A percentile compares a stretch with the other conserved stretches of the same genome.
These are phyloP conservation scores for Cheilosia urbana DNA, from an alignment of 2,888 invertebrate species.

Conservation along the genomic window DNA sequence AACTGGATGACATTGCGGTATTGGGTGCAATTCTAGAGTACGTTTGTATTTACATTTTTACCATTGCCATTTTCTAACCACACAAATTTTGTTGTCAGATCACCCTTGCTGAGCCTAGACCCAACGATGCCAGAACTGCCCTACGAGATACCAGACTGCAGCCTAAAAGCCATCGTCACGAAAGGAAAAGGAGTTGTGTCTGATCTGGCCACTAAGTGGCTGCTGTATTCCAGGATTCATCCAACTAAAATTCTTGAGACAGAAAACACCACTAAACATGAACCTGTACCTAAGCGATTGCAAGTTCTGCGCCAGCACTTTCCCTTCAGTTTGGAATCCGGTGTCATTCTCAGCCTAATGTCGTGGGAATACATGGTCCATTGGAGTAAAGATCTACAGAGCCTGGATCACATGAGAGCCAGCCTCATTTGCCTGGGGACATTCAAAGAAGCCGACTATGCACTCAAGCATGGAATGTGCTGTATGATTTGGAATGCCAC, in stretches of 20 bases:
- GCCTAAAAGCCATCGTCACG: conserved; percentile 87
- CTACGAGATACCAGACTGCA: conserved; percentile 86
- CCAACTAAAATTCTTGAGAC: conserved; percentile 86
- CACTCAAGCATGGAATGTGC: conserved; percentile 90
- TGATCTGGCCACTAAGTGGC: conserved; percentile 94
- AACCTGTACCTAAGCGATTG: conserved; percentile 86
- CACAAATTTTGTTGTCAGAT: conserved; percentile 73
- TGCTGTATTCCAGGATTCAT: conserved; percentile 89
- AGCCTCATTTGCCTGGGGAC: conserved; percentile 88
- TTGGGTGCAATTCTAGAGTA: conserved; percentile 87
- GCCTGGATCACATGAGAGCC: conserved; percentile 88
- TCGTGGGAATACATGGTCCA: conserved; percentile 95
- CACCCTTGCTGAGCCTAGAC: conserved; percentile 78
- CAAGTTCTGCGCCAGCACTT: conserved; percentile 90
- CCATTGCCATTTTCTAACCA: too few species aligned
- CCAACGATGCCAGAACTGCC: conserved; percentile 85
- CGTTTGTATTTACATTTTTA: conserved; percentile 51
- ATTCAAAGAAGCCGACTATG: conserved; percentile 80
- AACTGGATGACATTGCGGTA: conserved; percentile 94
- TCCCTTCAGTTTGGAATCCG: conserved; percentile 92
- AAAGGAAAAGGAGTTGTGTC: conserved; percentile 93
- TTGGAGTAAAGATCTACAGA: conserved; percentile 92
- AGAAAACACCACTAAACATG: conserved; percentile 54
- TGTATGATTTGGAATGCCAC: conserved; percentile 95
- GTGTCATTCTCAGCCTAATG: conserved; percentile 92